Percentiles rank a stretch among this genome's conserved stretches.
Conservation (phyloP, 1,140 invertebrate genomes). For the Chironomus striatipennis region DNA sequence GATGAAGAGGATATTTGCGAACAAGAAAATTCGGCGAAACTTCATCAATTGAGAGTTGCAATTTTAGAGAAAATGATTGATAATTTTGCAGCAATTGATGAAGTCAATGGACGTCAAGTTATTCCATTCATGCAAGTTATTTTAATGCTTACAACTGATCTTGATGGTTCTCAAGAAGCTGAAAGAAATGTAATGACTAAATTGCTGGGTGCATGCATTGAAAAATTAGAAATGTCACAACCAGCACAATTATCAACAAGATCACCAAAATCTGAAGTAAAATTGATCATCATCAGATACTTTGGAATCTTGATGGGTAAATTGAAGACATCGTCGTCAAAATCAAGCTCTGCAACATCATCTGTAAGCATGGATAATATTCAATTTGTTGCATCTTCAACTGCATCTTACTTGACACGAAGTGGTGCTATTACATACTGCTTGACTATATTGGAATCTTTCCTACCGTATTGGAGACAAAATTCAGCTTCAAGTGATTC, state of each 20-base stretch:
- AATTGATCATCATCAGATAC: slow-evolving; percentile 78
- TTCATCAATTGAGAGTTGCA: slow-evolving; percentile 30
- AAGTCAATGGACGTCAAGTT: slow-evolving; percentile 59
- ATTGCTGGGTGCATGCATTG: slow-evolving; percentile 62
- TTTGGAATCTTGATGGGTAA: slow-evolving; percentile 43
- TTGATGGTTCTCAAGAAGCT: slow-evolving; percentile 73
- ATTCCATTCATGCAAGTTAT: slow-evolving; percentile 88
- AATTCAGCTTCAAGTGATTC: slow-evolving; percentile 43
- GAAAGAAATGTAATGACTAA: slow-evolving; percentile 68
- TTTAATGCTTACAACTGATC: slow-evolving; percentile 81
- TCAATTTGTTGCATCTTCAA: slow-evolving; percentile 61
- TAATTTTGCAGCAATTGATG: slow-evolving; percentile 38
- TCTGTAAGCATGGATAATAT: slow-evolving; percentile 51
- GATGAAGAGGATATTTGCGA: slow-evolving; percentile 34
- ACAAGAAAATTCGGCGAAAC: slow-evolving; percentile 32
- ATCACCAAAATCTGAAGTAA: slow-evolving; percentile 65
- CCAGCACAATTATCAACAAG: slow-evolving; percentile 40
- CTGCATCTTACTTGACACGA: slow-evolving; percentile 67
- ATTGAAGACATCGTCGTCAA: slow-evolving; percentile 35
- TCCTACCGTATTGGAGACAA: slow-evolving; percentile 74
- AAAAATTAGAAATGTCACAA: slow-evolving; percentile 67
- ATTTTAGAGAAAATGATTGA: slow-evolving; percentile 38
- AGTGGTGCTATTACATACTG: slow-evolving; percentile 76
- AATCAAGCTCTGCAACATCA: slow-evolving; percentile 34
- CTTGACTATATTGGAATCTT: slow-evolving; percentile 63